A percentile compares a stretch with the other conserved stretches of the same genome.
Conservation (phyloP, 2,888 invertebrate species). For the Lumbricus terrestris region DNA sequence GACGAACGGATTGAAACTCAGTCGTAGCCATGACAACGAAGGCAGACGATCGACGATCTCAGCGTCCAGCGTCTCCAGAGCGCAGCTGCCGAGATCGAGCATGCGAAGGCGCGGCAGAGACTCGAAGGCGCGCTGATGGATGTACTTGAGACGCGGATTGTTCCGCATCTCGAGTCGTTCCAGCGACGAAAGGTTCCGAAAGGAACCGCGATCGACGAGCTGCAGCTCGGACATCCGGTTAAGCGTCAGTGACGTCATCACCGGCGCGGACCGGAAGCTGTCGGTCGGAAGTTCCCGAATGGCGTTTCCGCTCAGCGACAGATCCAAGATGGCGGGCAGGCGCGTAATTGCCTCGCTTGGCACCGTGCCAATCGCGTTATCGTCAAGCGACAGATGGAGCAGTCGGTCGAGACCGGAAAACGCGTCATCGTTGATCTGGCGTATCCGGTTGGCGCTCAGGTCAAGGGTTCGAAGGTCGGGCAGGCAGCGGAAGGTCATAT, state of each 20-base stretch:
- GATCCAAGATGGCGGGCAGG: slow-evolving; percentile 20
- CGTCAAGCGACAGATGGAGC: slow-evolving; percentile 25
- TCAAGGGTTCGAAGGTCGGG: slow-evolving; percentile 27
- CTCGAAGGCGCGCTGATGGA: slow-evolving; percentile 29
- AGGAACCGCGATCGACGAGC: slow-evolving; percentile 23
- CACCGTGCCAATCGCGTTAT: slow-evolving; percentile 30
- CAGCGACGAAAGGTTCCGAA: slow-evolving; percentile 24
- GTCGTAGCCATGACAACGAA: slow-evolving; percentile 11
- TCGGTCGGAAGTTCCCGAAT: slow-evolving; percentile 24
- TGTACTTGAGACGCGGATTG: slow-evolving; percentile 28
- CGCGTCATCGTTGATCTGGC: slow-evolving; percentile 29
- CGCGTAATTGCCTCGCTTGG: slow-evolving; percentile 28
- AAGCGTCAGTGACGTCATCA: slow-evolving; percentile 15
- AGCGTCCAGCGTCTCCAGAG: slow-evolving; percentile 26
- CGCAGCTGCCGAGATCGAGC: slow-evolving; percentile 22
- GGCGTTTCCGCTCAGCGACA: slow-evolving; percentile 35
- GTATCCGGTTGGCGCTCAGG: slow-evolving; percentile 33
- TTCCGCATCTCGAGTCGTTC: slow-evolving; percentile 23
- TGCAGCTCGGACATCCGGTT: slow-evolving; percentile 22
- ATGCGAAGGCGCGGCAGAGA: slow-evolving; percentile 19
- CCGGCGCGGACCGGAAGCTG: slow-evolving; percentile 23
- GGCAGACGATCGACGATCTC: slow-evolving; percentile 17
- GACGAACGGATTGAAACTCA: slow-evolving; percentile 26
- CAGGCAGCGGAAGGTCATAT: slow-evolving; percentile 29
- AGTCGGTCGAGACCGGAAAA: slow-evolving; percentile 32